A percentile compares a stretch with the other conserved stretches of the same genome.
These are phyloP conservation scores for Mormoops blainvillei DNA, from an alignment of 2,113 vertebrate genomes.

Conservation along the genomic window DNA sequence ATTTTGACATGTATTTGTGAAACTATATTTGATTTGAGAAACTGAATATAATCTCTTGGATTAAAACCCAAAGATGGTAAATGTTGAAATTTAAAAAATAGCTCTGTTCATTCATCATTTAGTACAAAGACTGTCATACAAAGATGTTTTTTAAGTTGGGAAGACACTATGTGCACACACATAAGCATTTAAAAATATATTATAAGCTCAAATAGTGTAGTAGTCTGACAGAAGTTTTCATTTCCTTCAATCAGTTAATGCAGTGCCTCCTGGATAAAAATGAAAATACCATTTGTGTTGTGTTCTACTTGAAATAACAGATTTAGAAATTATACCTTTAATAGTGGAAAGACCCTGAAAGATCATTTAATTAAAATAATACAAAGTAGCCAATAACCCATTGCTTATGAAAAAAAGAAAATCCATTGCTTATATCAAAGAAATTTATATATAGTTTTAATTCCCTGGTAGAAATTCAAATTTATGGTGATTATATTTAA, in stretches of 20 bases:
- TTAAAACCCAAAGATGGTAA: background rate
- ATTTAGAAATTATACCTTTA: background rate
- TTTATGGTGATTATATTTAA: slow-evolving; percentile 32
- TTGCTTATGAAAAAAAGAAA: background rate
- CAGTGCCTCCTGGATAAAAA: background rate
- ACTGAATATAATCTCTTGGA: background rate
- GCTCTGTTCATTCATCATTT: background rate
- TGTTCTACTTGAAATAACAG: slow-evolving; percentile 12
- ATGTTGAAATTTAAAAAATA: background rate
- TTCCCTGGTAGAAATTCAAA: slow-evolving; percentile 31
- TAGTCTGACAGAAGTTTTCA: background rate
- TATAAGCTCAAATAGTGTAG: background rate
- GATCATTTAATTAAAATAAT: background rate
- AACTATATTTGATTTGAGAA: slow-evolving; percentile 33
- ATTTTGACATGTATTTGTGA: background rate
- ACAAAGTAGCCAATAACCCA: background rate
- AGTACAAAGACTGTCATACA: background rate
- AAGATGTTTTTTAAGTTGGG: background rate
- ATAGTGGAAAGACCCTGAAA: background rate
- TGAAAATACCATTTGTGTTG: background rate
- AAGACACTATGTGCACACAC: background rate
- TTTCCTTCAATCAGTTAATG: background rate
- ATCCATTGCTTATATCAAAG: background rate
- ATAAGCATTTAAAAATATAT: background rate
- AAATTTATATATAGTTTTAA: background rate